phyloP scores from a whole-genome alignment of 2,113 vertebrate species.

The Pteropus alecto region DNA sequence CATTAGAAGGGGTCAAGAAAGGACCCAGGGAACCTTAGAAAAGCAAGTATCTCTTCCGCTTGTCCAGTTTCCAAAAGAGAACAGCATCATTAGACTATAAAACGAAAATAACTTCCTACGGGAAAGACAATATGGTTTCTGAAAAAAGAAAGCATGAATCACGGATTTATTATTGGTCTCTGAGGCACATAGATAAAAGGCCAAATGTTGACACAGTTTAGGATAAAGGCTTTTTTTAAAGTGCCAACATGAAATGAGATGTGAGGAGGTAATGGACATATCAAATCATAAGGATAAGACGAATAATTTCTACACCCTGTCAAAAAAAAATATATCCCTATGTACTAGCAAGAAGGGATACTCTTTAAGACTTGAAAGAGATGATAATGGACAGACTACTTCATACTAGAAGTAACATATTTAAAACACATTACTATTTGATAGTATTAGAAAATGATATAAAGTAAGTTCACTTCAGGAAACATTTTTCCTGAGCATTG shows the following conservation, averaged over 20 bases:
- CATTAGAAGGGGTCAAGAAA: slow-evolving; percentile 44
- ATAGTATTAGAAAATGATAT: not conserved
- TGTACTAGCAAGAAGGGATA: not conserved
- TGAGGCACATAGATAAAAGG: slow-evolving; percentile 24
- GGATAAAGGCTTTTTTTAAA: not conserved
- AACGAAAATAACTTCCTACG: slow-evolving; percentile 57
- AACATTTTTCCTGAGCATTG: not conserved
- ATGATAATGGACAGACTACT: not conserved
- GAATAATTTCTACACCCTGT: not conserved
- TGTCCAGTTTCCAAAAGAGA: slow-evolving; percentile 39
- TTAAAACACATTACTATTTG: not conserved
- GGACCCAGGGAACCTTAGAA: not conserved
- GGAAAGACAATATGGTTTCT: slow-evolving; percentile 63
- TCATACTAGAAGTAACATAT: not conserved
- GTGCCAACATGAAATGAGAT: not conserved
- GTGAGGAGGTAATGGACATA: not conserved
- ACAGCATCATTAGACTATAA: slow-evolving; percentile 39
- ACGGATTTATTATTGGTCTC: slow-evolving; percentile 59
- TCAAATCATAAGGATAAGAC: not conserved
- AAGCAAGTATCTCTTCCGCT: slow-evolving; percentile 13
- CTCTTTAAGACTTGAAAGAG: not conserved
- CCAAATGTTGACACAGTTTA: not conserved
- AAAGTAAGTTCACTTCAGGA: not conserved
- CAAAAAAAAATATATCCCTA: not conserved
- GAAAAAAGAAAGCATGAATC: slow-evolving; percentile 58